These are phyloP conservation scores for Caenorhabditis zanzibari DNA, from an alignment of 2,888 invertebrate genomes.

Conservation along the genomic window DNA sequence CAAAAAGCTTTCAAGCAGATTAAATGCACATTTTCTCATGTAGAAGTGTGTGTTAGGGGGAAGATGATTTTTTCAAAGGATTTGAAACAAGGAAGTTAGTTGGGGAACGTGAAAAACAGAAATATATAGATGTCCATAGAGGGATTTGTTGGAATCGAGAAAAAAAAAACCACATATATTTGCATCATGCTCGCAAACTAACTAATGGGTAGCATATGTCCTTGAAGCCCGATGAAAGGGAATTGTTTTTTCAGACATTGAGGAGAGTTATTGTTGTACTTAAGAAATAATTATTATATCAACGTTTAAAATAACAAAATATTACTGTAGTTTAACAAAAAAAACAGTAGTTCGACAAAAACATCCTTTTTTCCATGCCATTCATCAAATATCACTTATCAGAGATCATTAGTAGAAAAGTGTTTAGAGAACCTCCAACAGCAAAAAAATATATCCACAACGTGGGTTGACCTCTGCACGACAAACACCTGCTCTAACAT, in stretches of 20 bases:
- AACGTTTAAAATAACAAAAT: too few relatives aligned
- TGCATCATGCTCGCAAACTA: conserved; percentile 14
- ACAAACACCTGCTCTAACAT: conserved; percentile 21
- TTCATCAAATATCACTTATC: conserved; percentile 20
- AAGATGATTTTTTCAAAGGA: not conserved
- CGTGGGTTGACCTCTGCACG: conserved; percentile 22
- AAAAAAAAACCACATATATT: not conserved
- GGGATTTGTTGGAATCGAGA: not conserved
- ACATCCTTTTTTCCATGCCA: too few relatives aligned
- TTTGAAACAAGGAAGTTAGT: not conserved
- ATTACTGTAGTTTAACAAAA: too few relatives aligned
- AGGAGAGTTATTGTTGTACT: too few relatives aligned
- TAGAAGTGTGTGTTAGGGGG: not conserved
- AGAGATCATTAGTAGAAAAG: conserved; percentile 4
- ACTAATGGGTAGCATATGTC: not conserved
- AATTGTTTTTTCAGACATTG: too few relatives aligned
- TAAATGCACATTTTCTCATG: conserved; percentile 19
- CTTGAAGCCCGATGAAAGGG: not conserved
- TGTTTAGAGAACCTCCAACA: conserved; percentile 5
- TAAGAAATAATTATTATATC: too few relatives aligned
- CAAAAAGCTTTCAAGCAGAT: conserved; percentile 48
- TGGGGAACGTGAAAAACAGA: not conserved
- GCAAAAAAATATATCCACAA: conserved; percentile 15
- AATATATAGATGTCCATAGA: not conserved
- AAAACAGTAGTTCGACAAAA: too few relatives aligned